These are phyloP conservation scores for Anthrax anthrax DNA, from an alignment of 2,888 invertebrate species.

Conservation along the genomic window DNA sequence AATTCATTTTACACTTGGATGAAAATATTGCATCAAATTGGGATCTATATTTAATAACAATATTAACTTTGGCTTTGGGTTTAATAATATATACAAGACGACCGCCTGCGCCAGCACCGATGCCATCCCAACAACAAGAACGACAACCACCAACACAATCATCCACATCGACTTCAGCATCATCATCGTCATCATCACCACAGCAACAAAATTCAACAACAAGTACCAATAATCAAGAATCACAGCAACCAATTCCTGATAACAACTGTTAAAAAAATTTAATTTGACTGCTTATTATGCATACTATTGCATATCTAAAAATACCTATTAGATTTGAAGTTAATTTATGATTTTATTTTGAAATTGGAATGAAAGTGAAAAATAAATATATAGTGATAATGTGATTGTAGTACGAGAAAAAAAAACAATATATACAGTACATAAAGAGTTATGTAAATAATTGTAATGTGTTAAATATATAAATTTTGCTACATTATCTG, in stretches of 20 bases:
- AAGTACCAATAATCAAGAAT: neutral
- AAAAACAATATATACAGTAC: too few relatives aligned
- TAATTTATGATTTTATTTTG: too few relatives aligned
- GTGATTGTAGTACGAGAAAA: too few relatives aligned
- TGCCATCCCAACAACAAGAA: slow-evolving; percentile 9
- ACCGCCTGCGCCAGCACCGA: slow-evolving; percentile 31
- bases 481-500: too few relatives aligned
- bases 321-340: too few relatives aligned
- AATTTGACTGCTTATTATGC: too few relatives aligned
- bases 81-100: slow-evolving; percentile 67
- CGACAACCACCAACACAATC: slow-evolving; percentile 8
- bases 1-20: slow-evolving; percentile 50
- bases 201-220: neutral
- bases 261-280: neutral
- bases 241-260: neutral
- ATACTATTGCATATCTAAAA: too few relatives aligned
- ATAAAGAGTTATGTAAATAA: too few relatives aligned
- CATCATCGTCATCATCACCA: slow-evolving; percentile 3
- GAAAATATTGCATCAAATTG: slow-evolving; percentile 71
- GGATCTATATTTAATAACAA: slow-evolving; percentile 84
- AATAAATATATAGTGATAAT: too few relatives aligned
- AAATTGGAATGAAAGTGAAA: too few relatives aligned
- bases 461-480: too few relatives aligned
- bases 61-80: slow-evolving; percentile 67
- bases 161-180: slow-evolving; percentile 8